Evolutionary conservation across 2,888 invertebrate species (phyloP), one percentile per base, ranked within the genome.

Genomic region (Tenthredo scrophulariae): DNA sequence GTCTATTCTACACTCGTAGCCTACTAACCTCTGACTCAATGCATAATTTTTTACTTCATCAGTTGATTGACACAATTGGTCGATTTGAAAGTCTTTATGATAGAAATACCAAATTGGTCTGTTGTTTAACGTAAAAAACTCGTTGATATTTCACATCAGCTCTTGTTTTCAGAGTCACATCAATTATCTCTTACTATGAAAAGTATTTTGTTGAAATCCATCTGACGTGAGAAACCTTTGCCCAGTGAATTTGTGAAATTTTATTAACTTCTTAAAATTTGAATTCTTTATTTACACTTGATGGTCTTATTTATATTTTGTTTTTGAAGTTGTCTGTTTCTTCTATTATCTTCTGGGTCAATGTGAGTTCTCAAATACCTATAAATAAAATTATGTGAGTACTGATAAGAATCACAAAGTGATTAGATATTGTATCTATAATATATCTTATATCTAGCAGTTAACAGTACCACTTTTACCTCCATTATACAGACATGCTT

Each of bases 371-470:
- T 15, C 6, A 1, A 77, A 80, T 79, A 50, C 13, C 33, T 22
- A 13, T 13, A 26, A 22, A 40, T 18, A 18, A 58, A 62, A 15
- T 67, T 46, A 67, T 83, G 10, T 40, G 18, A 33, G 40, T 40
- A 46, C 46, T 67, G 83, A 83, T 83, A 67, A 82, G 40, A 82
- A 26, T 18, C 5, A 46, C 67, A 22, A n/a, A 29, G 33, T 83
- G 83, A 83, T 83, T 83, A 83, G 83, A 83, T 83, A 83, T 83
- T 67, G 67, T 83, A 83, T 83, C 70, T 65, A 83, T 33, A 65
- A 83, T 70, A 67, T 46, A 6, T 83, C 29, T 46, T 15, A 18
- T 15, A 15, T n/a, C n/a, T n/a, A 67, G 29, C 29, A 29, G 26
- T 50, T 33, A 70, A 46, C 83, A 83, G 46, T 83, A 29, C 7